These are phyloP conservation scores for Trachymyrmex septentrionalis DNA, from an alignment of 1,140 invertebrate species.

Conservation along the genomic window DNA sequence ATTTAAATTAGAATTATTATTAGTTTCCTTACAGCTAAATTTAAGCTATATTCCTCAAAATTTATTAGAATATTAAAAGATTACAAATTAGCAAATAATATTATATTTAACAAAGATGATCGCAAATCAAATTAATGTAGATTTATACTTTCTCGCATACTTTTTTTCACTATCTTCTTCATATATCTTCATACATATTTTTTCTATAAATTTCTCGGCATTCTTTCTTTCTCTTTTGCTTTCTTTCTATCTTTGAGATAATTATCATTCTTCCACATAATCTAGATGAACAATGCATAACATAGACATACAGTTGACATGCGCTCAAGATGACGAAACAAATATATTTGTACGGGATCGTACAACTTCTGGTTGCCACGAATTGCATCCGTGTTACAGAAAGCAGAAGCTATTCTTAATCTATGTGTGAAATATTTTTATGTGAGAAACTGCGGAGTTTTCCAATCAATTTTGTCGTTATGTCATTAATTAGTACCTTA, in stretches of 20 bases:
- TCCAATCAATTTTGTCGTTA: constrained; percentile 2
- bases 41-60: not conserved
- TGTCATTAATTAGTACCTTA: constrained; percentile 17
- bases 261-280: not conserved
- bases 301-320: not conserved
- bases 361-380: constrained; percentile 32
- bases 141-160: not conserved
- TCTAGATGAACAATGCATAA: no score
- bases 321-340: constrained; percentile 24
- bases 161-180: not conserved
- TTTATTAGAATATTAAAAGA: not conserved
- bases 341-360: constrained; percentile 7
- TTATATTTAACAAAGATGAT: not conserved
- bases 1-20: not conserved
- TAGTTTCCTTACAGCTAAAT: not conserved
- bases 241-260: not conserved
- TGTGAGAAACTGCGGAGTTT: constrained; percentile 15
- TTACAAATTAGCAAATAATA: not conserved
- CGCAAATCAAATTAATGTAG: not conserved
- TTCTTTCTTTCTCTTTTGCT: not conserved
- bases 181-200: not conserved
- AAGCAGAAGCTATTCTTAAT: not conserved
- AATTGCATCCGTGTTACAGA: constrained; percentile 14
- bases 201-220: not conserved
- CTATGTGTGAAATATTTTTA: constrained; percentile 46